These are phyloP conservation scores for Vombatus ursinus DNA, from an alignment of 2,113 vertebrate genomes.

Conservation along the genomic window DNA sequence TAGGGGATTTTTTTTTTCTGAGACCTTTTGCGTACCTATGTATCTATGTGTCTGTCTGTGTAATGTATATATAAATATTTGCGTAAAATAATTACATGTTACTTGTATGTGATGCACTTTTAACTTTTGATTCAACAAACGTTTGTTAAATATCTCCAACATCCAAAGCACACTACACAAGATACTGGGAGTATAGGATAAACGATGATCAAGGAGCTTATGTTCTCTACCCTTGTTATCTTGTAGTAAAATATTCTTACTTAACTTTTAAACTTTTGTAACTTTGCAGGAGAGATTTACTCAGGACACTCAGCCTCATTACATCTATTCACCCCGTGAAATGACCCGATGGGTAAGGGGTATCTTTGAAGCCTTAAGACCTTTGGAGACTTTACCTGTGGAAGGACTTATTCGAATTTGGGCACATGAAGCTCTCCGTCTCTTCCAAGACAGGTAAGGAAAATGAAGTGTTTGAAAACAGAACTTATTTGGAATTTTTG, in stretches of 20 bases:
- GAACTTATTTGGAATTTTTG: not conserved
- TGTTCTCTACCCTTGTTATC: fast-evolving
- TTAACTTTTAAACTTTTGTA: fast-evolving
- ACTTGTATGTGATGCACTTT: not conserved
- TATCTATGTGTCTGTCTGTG: too few relatives aligned
- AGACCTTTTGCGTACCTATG: too few relatives aligned
- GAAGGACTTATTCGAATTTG: constrained; percentile 98
- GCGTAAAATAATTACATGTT: not conserved
- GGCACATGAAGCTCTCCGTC: constrained; percentile 98
- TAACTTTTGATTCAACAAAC: not conserved
- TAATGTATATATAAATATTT: not conserved
- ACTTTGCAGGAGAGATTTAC: constrained; percentile 94
- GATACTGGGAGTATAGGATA: not conserved
- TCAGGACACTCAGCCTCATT: constrained; percentile 98
- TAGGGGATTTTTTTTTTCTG: not conserved
- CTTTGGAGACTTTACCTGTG: constrained; percentile 96
- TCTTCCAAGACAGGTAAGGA: constrained; percentile 97
- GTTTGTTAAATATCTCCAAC: not conserved
- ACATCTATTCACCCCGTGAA: constrained; percentile 99
- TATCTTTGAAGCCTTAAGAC: constrained; percentile 95
- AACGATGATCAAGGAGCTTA: not conserved
- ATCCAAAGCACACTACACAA: not conserved
- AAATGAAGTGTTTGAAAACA: not conserved
- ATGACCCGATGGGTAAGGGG: constrained; percentile 99
- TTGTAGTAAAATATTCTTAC: fast-evolving